Evolutionary conservation across 2,888 invertebrate species (phyloP).

Genomic region (Drosophila niveifrons): DNA sequence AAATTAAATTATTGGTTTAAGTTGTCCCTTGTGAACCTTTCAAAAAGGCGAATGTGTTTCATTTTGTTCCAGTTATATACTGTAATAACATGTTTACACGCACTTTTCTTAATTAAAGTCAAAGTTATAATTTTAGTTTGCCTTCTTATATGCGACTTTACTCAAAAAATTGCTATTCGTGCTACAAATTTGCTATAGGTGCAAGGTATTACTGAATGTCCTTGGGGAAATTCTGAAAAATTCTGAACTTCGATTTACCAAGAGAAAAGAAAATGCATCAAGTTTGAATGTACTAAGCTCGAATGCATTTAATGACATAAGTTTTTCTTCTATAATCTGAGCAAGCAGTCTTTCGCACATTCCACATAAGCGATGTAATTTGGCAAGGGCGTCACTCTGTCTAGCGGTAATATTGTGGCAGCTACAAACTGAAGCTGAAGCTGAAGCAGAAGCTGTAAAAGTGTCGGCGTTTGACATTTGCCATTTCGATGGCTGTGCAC

Average conservation of each 20-base stretch:
- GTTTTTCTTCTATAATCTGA: conserved; percentile 19
- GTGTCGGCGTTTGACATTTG: conserved; percentile 55
- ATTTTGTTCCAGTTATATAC: background rate
- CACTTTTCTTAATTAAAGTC: conserved; percentile 6
- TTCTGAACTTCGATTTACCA: conserved; percentile 39
- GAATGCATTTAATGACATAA: conserved; percentile 49
- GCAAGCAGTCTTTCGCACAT: conserved; percentile 21
- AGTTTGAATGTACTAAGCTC: background rate
- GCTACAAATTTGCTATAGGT: conserved; percentile 38
- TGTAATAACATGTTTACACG: conserved; percentile 6
- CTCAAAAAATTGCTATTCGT: conserved; percentile 21
- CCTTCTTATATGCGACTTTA: conserved; percentile 34
- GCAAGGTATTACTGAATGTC: conserved; percentile 28
- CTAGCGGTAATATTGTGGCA: conserved; percentile 40
- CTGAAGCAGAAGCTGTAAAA: conserved; percentile 36
- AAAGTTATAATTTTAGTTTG: conserved; percentile 18
- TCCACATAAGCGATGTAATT: conserved; percentile 52
- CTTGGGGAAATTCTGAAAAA: conserved; percentile 40
- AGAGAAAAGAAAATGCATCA: conserved; percentile 40
- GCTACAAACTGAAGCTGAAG: background rate
- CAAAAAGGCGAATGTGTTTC: background rate
- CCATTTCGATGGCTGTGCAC: conserved; percentile 46
- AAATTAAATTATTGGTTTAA: conserved; percentile 35
- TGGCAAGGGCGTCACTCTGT: conserved; percentile 65
- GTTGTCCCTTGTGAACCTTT: conserved; percentile 15